Percentiles rank a stretch among this genome's conserved stretches.
These are phyloP conservation scores for Drosophila seguyi DNA, from an alignment of 1,140 invertebrate genomes.

Conservation along the genomic window DNA sequence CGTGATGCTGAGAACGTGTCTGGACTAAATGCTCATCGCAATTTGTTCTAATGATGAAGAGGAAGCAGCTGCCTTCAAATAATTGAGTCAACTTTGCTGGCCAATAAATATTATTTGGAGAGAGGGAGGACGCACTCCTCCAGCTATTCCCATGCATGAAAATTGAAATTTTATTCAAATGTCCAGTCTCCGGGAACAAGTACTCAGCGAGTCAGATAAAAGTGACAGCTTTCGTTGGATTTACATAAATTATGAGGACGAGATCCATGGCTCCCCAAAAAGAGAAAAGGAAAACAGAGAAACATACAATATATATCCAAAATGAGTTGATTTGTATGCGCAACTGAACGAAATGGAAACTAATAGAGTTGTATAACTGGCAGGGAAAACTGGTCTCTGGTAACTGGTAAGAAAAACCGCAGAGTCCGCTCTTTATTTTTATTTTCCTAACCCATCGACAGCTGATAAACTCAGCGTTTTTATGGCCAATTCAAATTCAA, in stretches of 20 bases:
- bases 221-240: slow-evolving; percentile 50
- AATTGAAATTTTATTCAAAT: slow-evolving; percentile 81
- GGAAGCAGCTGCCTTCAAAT: slow-evolving; percentile 37
- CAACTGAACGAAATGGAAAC: slow-evolving; percentile 59
- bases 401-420: slow-evolving; percentile 48
- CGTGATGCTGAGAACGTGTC: slow-evolving; percentile 62
- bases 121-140: slow-evolving; percentile 4
- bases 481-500: slow-evolving; percentile 77
- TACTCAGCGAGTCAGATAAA: slow-evolving; percentile 48
- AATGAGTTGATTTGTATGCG: slow-evolving; percentile 81
- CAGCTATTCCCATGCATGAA: slow-evolving; percentile 56
- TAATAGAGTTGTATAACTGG: slow-evolving; percentile 80
- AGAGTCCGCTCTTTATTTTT: slow-evolving; percentile 20
- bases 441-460: slow-evolving; percentile 50
- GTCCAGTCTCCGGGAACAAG: not conserved
- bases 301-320: slow-evolving; percentile 6
- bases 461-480: slow-evolving; percentile 74
- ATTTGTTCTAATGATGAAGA: slow-evolving; percentile 69
- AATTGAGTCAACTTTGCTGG: slow-evolving; percentile 64
- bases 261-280: slow-evolving; percentile 20
- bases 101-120: slow-evolving; percentile 42
- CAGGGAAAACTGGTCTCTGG: slow-evolving; percentile 47
- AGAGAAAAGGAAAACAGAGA: slow-evolving; percentile 7
- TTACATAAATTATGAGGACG: slow-evolving; percentile 76
- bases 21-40: slow-evolving; percentile 35